Percentiles rank a stretch among this genome's conserved stretches.
Evolutionary conservation across 64 coral and sea anemone genomes (phyloP).

Genomic region (Acropora yongei): DNA sequence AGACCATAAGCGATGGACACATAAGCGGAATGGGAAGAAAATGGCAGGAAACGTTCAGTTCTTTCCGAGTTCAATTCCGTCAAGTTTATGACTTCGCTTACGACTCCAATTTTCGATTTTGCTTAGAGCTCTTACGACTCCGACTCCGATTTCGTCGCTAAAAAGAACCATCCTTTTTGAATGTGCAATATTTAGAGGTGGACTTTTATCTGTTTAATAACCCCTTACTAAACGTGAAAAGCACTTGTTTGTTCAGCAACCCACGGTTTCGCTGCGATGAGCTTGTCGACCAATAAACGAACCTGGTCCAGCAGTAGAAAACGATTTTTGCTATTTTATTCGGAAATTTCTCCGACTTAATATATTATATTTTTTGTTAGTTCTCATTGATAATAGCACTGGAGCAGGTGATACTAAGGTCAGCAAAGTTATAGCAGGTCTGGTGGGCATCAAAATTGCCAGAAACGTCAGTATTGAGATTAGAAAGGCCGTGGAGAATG

Average conservation of each 20-base stretch:
- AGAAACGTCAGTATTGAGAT: slow-evolving; percentile 23
- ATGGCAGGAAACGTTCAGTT: no score
- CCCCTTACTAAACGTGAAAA: neutral
- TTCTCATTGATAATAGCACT: neutral
- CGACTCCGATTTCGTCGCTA: no score
- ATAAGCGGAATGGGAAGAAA: no score
- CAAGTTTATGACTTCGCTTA: no score
- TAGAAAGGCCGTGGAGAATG: slow-evolving; percentile 22
- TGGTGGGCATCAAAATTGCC: neutral
- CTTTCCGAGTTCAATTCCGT: no score
- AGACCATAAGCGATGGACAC: no score
- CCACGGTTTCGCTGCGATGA: neutral
- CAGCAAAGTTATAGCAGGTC: neutral
- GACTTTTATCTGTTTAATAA: neutral
- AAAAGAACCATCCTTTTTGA: no score
- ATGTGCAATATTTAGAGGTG: neutral
- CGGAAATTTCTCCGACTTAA: neutral
- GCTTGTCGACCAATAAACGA: neutral
- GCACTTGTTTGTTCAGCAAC: neutral
- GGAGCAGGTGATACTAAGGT: neutral
- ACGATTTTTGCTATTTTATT: neutral
- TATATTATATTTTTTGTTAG: neutral
- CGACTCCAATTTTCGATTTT: no score
- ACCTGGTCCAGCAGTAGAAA: neutral
- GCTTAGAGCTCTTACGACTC: no score